Conservation (phyloP, 2,888 invertebrate genomes). For the Dichetophora obliterata region DNA sequence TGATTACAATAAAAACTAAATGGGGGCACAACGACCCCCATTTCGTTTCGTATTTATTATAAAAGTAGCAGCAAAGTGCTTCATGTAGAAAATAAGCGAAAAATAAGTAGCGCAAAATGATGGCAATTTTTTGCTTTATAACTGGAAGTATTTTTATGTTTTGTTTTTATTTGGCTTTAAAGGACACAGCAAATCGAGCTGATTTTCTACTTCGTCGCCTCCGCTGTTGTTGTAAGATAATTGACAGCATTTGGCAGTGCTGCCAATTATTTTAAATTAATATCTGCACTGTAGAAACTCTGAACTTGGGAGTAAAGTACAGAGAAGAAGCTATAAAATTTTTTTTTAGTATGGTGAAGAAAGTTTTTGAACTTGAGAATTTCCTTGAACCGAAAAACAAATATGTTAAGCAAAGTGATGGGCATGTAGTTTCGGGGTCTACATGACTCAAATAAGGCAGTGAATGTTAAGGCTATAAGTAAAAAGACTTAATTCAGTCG, state of each 20-base stretch:
- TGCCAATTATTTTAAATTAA: constrained; percentile 12
- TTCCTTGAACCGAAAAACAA: not conserved
- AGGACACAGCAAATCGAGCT: not conserved
- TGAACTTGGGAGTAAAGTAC: too few relatives aligned
- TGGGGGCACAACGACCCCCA: not conserved
- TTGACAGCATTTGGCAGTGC: constrained; percentile 6
- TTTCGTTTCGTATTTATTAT: not conserved
- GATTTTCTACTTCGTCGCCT: constrained; percentile 11
- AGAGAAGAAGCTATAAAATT: too few relatives aligned
- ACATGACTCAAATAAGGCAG: too few relatives aligned
- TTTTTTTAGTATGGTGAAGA: not conserved
- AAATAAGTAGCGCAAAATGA: not conserved
- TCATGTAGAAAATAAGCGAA: not conserved
- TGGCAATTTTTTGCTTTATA: not conserved
- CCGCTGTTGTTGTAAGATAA: not conserved
- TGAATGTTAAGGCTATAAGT: too few relatives aligned
- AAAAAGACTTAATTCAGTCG: too few relatives aligned
- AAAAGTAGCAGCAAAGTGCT: not conserved
- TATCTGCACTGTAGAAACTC: too few relatives aligned
- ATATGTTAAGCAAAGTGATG: too few relatives aligned
- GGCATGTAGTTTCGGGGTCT: too few relatives aligned
- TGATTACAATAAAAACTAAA: not conserved
- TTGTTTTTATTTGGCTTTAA: not conserved
- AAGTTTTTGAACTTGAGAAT: not conserved
- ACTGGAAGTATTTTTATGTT: not conserved